These are phyloP conservation scores for Aethina tumida DNA, from an alignment of 1,140 invertebrate species.

Conservation along the genomic window DNA sequence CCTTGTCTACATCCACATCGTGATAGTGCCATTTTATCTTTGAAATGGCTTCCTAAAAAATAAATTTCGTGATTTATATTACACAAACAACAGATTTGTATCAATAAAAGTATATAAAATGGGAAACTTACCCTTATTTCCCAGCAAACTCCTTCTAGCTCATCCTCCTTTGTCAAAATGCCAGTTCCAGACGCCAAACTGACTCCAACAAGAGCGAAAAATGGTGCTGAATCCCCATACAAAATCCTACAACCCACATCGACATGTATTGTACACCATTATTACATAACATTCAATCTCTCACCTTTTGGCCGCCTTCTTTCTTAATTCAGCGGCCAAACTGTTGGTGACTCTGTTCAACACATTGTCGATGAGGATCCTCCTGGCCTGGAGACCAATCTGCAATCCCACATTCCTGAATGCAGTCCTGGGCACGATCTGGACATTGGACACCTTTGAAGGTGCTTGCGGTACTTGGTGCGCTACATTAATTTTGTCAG, in stretches of 20 bases:
- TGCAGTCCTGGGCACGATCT: slow-evolving; percentile 28
- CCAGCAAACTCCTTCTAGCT: slow-evolving; percentile 67
- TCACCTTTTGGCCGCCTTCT: slow-evolving; percentile 45
- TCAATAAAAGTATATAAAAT: no score
- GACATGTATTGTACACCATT: background rate
- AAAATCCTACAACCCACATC: slow-evolving; percentile 41
- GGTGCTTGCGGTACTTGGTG: slow-evolving; percentile 31
- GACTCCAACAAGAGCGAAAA: slow-evolving; percentile 66
- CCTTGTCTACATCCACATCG: slow-evolving; percentile 41
- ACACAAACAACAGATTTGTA: no score
- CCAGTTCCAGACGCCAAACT: slow-evolving; percentile 62
- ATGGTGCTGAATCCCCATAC: slow-evolving; percentile 60
- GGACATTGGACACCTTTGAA: slow-evolving; percentile 14
- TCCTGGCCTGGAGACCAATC: slow-evolving; percentile 46
- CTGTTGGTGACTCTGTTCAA: slow-evolving; percentile 57
- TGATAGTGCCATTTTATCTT: slow-evolving; percentile 51
- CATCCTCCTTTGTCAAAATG: slow-evolving; percentile 68
- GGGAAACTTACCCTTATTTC: slow-evolving; percentile 57
- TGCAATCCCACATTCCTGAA: slow-evolving; percentile 42
- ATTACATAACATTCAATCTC: slow-evolving; percentile 5
- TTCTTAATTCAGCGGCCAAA: slow-evolving; percentile 50
- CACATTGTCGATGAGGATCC: slow-evolving; percentile 58
- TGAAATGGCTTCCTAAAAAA: slow-evolving; percentile 47
- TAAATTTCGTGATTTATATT: slow-evolving; percentile 5
- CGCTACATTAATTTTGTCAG: slow-evolving; percentile 26